Conservation (phyloP, 1,140 invertebrate genomes). For the Onthophagus taurus region DNA sequence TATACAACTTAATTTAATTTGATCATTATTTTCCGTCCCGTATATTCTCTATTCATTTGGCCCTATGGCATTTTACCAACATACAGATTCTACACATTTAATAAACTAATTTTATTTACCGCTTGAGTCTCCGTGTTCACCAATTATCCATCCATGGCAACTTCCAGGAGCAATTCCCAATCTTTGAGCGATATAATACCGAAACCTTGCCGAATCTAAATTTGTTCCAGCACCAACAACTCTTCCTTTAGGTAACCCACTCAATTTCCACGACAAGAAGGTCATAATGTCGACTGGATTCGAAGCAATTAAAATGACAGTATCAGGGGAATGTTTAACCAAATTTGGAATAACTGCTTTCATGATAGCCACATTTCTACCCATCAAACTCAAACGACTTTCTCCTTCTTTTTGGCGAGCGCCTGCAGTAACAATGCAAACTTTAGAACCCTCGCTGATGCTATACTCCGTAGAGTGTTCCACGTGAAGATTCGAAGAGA, state of each 20-base stretch:
- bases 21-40: no score
- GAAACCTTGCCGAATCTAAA: conserved; percentile 80
- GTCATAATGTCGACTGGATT: conserved; percentile 88
- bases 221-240: conserved; percentile 89
- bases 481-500: conserved; percentile 65
- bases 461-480: conserved; percentile 53
- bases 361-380: conserved; percentile 82
- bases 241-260: conserved; percentile 73
- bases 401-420: conserved; percentile 82
- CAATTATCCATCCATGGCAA: conserved; percentile 83
- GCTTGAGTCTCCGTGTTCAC: conserved; percentile 75
- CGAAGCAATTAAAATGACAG: conserved; percentile 76
- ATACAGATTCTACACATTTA: no score
- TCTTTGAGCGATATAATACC: conserved; percentile 77
- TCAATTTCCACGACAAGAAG: conserved; percentile 88
- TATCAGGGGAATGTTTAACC: conserved; percentile 76
- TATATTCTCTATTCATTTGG: no score
- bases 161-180: conserved; percentile 70
- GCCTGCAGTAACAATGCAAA: conserved; percentile 83
- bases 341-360: conserved; percentile 74
- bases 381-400: conserved; percentile 70
- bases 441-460: conserved; percentile 64
- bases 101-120: no score
- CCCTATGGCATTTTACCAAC: no score
- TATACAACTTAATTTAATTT: no score